Percentiles rank a stretch among this genome's conserved stretches.
phyloP scores from a whole-genome alignment of 2,797 vertebrate genomes.

The Ispidina picta region DNA sequence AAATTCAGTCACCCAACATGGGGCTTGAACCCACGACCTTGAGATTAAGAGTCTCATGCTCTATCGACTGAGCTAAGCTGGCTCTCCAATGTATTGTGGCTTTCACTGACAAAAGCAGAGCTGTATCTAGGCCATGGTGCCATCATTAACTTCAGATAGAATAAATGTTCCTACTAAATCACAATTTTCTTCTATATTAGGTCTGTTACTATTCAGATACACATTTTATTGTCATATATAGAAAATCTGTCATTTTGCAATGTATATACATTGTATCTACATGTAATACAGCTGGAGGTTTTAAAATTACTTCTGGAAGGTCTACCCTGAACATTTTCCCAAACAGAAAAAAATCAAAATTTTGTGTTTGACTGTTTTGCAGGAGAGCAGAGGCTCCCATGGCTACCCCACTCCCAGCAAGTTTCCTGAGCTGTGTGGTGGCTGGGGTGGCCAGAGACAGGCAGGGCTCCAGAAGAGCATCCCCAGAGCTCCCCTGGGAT shows the following conservation, averaged over 20 bases:
- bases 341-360: neutral
- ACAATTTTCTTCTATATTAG: neutral
- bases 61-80: too few relatives aligned
- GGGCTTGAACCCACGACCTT: too few relatives aligned
- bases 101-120: neutral
- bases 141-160: neutral
- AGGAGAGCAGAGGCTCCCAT: fast-evolving
- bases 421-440: neutral
- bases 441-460: neutral
- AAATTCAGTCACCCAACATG: too few relatives aligned
- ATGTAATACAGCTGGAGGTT: neutral
- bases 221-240: neutral
- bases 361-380: neutral
- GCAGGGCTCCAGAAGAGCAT: neutral
- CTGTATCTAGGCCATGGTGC: neutral
- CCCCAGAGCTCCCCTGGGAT: neutral
- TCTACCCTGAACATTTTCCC: neutral
- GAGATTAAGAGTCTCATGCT: too few relatives aligned
- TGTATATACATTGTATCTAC: too few relatives aligned
- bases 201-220: neutral
- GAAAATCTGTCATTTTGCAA: neutral
- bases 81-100: neutral
- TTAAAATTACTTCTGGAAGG: neutral
- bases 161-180: neutral
- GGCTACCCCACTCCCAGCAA: neutral